Percentiles rank a stretch among this genome's conserved stretches.
Conservation (phyloP, 1,140 invertebrate genomes). For the Heliconius melpomene region DNA sequence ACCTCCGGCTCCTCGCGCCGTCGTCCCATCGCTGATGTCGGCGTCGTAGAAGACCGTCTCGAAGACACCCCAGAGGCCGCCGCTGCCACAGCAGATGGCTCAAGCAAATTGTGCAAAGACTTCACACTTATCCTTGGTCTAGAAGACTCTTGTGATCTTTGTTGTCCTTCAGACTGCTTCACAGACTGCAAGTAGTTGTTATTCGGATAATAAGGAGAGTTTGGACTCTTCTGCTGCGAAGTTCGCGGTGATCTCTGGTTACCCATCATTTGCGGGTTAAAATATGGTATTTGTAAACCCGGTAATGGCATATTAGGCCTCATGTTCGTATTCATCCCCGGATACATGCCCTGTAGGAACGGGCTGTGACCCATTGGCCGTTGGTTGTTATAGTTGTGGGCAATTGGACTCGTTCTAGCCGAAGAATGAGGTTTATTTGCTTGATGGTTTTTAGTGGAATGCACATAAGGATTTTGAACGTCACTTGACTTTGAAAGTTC, state of each 20-base stretch:
- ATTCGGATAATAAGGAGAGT: constrained; percentile 72
- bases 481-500: constrained; percentile 68
- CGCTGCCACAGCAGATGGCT: constrained; percentile 66
- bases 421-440: constrained; percentile 64
- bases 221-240: constrained; percentile 69
- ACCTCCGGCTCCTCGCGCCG: constrained; percentile 81
- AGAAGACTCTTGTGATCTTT: constrained; percentile 71
- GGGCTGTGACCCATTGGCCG: constrained; percentile 62
- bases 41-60: constrained; percentile 41
- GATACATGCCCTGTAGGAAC: constrained; percentile 69
- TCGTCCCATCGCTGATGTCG: constrained; percentile 49
- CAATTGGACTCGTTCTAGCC: constrained; percentile 76
- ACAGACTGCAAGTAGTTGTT: constrained; percentile 72
- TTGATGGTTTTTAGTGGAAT: constrained; percentile 73
- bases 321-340: constrained; percentile 63
- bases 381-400: constrained; percentile 68
- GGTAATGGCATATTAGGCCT: constrained; percentile 66
- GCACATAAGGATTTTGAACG: constrained; percentile 74
- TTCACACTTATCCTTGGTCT: constrained; percentile 83
- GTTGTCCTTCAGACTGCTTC: constrained; percentile 62
- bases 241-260: constrained; percentile 66
- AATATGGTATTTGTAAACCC: constrained; percentile 77
- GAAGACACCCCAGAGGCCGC: constrained; percentile 49
- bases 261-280: constrained; percentile 68
- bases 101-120: constrained; percentile 82